These are phyloP conservation scores for Rhabdomys dilectus DNA, from an alignment of 2,113 vertebrate genomes.

Conservation along the genomic window DNA sequence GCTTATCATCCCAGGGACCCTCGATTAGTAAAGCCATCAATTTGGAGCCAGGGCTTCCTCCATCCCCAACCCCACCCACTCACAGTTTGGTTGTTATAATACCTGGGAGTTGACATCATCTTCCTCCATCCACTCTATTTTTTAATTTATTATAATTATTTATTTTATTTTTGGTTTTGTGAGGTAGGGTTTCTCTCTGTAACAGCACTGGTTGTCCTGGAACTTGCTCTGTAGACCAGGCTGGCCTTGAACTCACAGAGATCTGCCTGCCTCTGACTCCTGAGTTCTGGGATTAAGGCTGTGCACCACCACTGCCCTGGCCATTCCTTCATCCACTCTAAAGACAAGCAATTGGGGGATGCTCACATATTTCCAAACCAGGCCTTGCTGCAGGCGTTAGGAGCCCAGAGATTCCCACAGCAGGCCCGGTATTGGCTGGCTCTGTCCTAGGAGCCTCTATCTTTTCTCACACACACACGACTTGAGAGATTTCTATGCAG, in stretches of 20 bases:
- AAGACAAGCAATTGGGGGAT: constrained; percentile 14
- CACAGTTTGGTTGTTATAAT: constrained; percentile 38
- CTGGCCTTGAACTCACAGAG: no score
- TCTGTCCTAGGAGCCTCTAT: neutral
- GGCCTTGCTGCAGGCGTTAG: neutral
- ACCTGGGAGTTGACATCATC: neutral
- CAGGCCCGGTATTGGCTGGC: neutral
- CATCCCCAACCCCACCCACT: neutral
- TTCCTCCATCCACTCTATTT: neutral
- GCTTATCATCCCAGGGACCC: constrained; percentile 12
- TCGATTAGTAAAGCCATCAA: neutral
- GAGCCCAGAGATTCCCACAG: constrained; percentile 3
- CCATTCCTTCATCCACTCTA: neutral
- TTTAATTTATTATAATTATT: no score
- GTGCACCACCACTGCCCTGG: no score
- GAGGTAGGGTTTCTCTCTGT: no score
- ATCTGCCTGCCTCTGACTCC: no score
- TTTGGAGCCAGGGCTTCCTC: neutral
- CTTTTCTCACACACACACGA: neutral
- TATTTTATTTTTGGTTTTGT: no score
- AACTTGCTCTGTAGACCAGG: no score
- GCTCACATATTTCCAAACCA: neutral
- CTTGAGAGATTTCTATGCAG: neutral
- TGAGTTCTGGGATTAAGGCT: no score
- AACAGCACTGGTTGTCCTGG: no score